Conservation (phyloP, 2,888 invertebrate genomes). For the Cheiracanthium punctorium region DNA sequence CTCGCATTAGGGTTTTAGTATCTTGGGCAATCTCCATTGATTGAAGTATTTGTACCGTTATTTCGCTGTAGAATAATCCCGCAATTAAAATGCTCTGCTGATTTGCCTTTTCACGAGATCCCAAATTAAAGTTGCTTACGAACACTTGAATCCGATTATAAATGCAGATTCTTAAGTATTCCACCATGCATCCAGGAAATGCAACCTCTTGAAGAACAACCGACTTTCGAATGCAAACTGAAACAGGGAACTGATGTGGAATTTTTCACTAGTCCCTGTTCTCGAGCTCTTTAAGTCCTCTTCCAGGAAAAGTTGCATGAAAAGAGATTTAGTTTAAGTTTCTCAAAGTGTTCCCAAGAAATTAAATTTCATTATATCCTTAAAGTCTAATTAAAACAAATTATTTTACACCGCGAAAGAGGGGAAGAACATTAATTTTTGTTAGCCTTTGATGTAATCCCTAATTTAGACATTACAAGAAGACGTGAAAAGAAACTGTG, state of each 20-base stretch:
- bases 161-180: too few relatives aligned
- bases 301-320: background rate
- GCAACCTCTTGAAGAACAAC: background rate
- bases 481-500: background rate
- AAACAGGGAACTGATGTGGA: background rate
- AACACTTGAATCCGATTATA: too few relatives aligned
- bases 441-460: background rate
- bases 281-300: background rate
- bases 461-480: background rate
- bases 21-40: too few relatives aligned
- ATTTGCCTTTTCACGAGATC: too few relatives aligned
- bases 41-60: too few relatives aligned
- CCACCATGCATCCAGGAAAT: too few relatives aligned
- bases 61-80: too few relatives aligned
- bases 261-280: background rate
- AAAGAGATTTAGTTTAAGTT: background rate
- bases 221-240: background rate
- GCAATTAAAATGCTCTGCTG: too few relatives aligned
- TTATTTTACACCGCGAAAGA: background rate
- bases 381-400: background rate
- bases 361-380: slow-evolving; percentile 2
- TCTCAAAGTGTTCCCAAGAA: background rate
- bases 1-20: too few relatives aligned
- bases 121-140: too few relatives aligned
- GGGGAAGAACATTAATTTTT: background rate